These are phyloP conservation scores for Strigamia crassipes DNA, from an alignment of 2,888 invertebrate species.

Conservation along the genomic window DNA sequence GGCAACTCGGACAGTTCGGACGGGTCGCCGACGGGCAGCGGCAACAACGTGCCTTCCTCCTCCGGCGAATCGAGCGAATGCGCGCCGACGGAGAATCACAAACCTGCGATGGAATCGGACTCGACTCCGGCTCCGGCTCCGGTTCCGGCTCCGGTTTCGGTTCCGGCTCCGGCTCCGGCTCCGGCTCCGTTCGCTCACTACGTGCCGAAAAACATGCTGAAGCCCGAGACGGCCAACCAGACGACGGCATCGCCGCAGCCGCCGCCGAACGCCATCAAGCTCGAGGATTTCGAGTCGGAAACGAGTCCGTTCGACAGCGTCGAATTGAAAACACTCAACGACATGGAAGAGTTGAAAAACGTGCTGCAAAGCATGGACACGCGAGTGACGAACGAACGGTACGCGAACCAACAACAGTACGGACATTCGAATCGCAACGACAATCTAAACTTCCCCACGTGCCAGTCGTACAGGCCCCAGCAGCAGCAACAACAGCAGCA, in stretches of 20 bases:
- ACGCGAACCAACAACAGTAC: not conserved
- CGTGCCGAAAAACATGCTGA: slow-evolving; percentile 49
- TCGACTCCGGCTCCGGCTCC: not conserved
- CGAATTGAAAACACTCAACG: slow-evolving; percentile 88
- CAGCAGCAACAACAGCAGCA: not conserved
- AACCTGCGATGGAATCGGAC: not conserved
- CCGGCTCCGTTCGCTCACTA: slow-evolving; percentile 34
- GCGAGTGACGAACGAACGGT: not conserved
- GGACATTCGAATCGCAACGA: not conserved
- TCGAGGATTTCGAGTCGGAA: slow-evolving; percentile 87
- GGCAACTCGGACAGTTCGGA: slow-evolving; percentile 7
- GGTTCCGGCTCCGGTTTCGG: not conserved
- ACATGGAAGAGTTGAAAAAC: slow-evolving; percentile 85
- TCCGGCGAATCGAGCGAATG: slow-evolving; percentile 10
- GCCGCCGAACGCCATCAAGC: slow-evolving; percentile 54
- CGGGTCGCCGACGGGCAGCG: not conserved
- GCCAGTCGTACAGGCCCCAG: not conserved
- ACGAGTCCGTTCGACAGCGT: slow-evolving; percentile 93
- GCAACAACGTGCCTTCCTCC: not conserved
- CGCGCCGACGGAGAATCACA: not conserved
- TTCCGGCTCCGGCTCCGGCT: not conserved
- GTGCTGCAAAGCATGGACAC: slow-evolving; percentile 62
- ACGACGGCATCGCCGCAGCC: not conserved
- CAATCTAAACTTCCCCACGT: not conserved
- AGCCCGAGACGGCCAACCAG: slow-evolving; percentile 26